These are phyloP conservation scores for Micoletzkya japonica DNA, from an alignment of 2,888 invertebrate species.

Conservation along the genomic window DNA sequence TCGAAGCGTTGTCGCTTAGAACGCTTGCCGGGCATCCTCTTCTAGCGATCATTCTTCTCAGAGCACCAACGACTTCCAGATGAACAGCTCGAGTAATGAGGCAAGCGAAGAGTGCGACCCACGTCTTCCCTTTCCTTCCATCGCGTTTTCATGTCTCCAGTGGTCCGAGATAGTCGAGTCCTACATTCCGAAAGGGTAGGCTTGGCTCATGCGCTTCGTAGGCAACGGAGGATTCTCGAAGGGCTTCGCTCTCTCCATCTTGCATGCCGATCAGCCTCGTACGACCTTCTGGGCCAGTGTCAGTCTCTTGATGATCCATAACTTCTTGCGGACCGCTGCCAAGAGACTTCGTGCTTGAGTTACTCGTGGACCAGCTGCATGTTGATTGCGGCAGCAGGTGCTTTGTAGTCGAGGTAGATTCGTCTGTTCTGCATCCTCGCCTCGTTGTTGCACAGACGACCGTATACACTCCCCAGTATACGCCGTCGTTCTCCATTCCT, in stretches of 20 bases:
- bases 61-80: conserved; percentile 61
- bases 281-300: conserved; percentile 42
- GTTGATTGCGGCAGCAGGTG: conserved; percentile 10
- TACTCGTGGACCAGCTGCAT: conserved; percentile 35
- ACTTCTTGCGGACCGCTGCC: conserved; percentile 38
- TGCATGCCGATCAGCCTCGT: conserved; percentile 57
- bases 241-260: conserved; percentile 40
- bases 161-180: conserved; percentile 65
- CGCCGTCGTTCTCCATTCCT: not conserved
- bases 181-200: conserved; percentile 59
- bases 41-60: conserved; percentile 61
- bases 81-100: conserved; percentile 64
- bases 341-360: conserved; percentile 48
- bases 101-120: conserved; percentile 65
- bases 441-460: not conserved
- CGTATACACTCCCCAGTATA: not conserved
- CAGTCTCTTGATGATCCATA: conserved; percentile 58
- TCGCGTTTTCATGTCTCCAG: conserved; percentile 44
- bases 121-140: conserved; percentile 50
- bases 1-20: conserved; percentile 64
- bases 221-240: conserved; percentile 59
- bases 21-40: conserved; percentile 57
- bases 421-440: not conserved
- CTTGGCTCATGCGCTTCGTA: conserved; percentile 57
- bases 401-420: not conserved